These are phyloP conservation scores for Atopsyche davidsoni DNA, from an alignment of 1,140 invertebrate genomes.

Conservation along the genomic window DNA sequence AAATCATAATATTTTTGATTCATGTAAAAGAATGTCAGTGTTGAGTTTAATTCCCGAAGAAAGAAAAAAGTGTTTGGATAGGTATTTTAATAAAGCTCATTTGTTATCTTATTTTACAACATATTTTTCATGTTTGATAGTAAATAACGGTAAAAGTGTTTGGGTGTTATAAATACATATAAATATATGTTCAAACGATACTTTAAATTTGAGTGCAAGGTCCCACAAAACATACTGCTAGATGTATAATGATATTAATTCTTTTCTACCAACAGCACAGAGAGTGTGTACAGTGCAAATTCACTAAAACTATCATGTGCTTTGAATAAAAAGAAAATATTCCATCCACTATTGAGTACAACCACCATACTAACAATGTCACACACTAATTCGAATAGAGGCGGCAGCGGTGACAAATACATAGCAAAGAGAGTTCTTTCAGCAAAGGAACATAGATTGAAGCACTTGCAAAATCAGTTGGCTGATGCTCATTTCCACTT, in stretches of 20 bases:
- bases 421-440: slow-evolving; percentile 67
- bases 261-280: slow-evolving; percentile 21
- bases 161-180: too few species aligned
- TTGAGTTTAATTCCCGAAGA: slow-evolving; percentile 43
- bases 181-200: too few species aligned
- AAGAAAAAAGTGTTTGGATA: slow-evolving; percentile 43
- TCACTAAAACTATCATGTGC: slow-evolving; percentile 32
- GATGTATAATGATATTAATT: slow-evolving; percentile 13
- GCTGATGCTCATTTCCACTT: slow-evolving; percentile 72
- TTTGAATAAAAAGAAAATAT: slow-evolving; percentile 35
- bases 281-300: slow-evolving; percentile 42
- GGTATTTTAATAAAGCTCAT: slow-evolving; percentile 40
- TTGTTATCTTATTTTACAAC: too few species aligned
- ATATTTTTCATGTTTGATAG: too few species aligned
- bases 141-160: too few species aligned
- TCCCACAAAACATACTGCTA: slow-evolving; percentile 29
- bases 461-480: slow-evolving; percentile 71
- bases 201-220: not conserved
- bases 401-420: slow-evolving; percentile 38
- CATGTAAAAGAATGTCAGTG: slow-evolving; percentile 37
- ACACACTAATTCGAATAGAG: slow-evolving; percentile 34
- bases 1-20: slow-evolving; percentile 30
- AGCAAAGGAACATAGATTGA: slow-evolving; percentile 65
- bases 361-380: slow-evolving; percentile 36
- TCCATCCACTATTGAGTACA: slow-evolving; percentile 42